Evolutionary conservation across 2,888 invertebrate species (phyloP).

Genomic region (Tinea pellionella): DNA sequence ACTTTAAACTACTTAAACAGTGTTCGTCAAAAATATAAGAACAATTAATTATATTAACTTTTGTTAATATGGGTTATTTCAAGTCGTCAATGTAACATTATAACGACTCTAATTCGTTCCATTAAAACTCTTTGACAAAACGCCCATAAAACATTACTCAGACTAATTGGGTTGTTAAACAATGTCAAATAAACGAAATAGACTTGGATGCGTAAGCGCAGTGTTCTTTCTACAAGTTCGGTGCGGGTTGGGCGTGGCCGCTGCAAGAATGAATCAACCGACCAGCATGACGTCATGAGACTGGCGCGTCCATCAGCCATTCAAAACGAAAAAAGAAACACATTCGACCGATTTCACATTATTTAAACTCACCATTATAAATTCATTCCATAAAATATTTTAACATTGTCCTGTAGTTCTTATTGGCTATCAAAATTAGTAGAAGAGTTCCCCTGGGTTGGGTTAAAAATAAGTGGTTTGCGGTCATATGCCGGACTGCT

Average conservation of each 20-base stretch:
- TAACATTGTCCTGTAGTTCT: too few species aligned
- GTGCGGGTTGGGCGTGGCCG: constrained; percentile 9
- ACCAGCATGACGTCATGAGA: constrained; percentile 39
- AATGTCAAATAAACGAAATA: background rate
- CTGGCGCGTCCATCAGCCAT: constrained; percentile 35
- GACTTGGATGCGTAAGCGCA: constrained; percentile 5
- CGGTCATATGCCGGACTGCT: too few species aligned
- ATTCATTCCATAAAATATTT: too few species aligned
- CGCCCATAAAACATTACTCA: constrained; percentile 1
- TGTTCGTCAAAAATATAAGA: too few species aligned
- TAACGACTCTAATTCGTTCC: background rate
- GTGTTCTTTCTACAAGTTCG: background rate
- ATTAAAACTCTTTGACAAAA: constrained; percentile 3
- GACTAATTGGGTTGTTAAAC: constrained; percentile 2
- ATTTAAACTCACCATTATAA: background rate
- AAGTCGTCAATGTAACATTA: background rate
- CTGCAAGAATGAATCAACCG: constrained; percentile 13
- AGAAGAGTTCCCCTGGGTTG: too few species aligned
- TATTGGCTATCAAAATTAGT: too few species aligned
- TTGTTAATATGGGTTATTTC: background rate
- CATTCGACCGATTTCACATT: background rate
- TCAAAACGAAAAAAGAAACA: background rate
- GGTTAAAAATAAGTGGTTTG: too few species aligned
- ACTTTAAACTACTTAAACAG: background rate
- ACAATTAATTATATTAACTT: background rate